Evolutionary conservation across 2,113 vertebrate genomes (phyloP), one percentile per base, ranked within the genome.

Genomic region (Aspiorhynchus laticeps): DNA sequence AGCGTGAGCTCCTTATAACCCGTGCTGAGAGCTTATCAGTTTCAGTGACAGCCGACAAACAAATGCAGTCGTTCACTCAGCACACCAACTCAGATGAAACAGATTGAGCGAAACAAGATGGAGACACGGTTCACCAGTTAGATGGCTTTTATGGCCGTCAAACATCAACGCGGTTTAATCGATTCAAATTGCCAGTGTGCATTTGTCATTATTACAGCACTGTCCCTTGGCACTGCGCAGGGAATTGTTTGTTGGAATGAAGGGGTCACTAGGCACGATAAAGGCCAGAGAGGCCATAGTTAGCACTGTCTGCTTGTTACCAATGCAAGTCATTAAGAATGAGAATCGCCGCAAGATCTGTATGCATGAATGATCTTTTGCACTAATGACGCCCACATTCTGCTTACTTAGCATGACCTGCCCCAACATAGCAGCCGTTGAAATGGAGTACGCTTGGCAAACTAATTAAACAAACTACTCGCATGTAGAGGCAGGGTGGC

Each of bases 301-400:
- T 87, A 87, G 59, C 63, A 24, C 31, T 84, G 63, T 76, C 76
- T 81, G 31, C 81, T 89, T 56, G 38, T n/a, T 82, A 80, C 38
- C 59, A 4, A 48, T 48, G 46, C 46, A 48, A 48, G 46, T 85
- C 80, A 86, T 76, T 85, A 56, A 75, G 71, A 89, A 81, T 71
- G 56, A 56, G 76, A 87, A 87, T 81, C 61, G 77, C 83, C 11
- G 71, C 71, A 69, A 89, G 83, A 69, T 87, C 67, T 53, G 83
- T 69, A 85, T 82, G 67, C 74, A 89, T 43, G 71, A 75, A 26
- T 24, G 46, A 43, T 65, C 67, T 46, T 85, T 85, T 77, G 48
- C 80, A 85, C 63, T 67, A 46, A 85, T 24, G 26, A 53, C 59
- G 5, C 38, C 71, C 38, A 56, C 46, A 88, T 85, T 71, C 28